Conservation (phyloP, 2,888 invertebrate species). For the Eumerus sabulonum region DNA sequence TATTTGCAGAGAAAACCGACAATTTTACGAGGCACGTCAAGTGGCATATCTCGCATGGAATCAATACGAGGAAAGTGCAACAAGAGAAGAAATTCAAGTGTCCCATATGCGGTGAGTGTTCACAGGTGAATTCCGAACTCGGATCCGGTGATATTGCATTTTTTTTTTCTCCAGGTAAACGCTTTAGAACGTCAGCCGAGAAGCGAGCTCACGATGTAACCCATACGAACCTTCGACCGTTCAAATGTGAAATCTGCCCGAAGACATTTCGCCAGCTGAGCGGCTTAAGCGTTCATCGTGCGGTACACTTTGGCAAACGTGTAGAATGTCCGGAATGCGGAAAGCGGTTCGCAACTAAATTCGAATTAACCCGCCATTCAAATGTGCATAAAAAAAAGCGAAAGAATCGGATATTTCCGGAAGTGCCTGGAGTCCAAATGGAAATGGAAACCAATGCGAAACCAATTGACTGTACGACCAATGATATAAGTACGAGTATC, state of each 20-base stretch:
- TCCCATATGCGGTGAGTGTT: no score
- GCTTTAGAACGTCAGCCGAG: background rate
- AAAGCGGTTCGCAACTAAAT: constrained; percentile 7
- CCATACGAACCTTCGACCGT: background rate
- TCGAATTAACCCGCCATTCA: background rate
- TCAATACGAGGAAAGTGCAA: background rate
- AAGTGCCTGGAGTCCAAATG: no score
- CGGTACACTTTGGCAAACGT: background rate
- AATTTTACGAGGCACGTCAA: no score
- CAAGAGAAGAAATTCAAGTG: no score
- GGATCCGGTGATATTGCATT: no score
- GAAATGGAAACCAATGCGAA: no score
- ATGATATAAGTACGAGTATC: no score
- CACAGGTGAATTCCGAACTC: no score
- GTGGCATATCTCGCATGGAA: no score
- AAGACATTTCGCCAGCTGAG: constrained; percentile 2
- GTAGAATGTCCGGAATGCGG: background rate
- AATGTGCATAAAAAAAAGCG: constrained; percentile 2
- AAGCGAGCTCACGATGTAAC: background rate
- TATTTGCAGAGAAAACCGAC: no score
- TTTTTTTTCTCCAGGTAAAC: no score
- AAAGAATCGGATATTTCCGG: background rate
- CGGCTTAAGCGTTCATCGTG: background rate
- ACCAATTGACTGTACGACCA: no score
- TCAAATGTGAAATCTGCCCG: constrained; percentile 1